These are phyloP conservation scores for Drosophila kambysellisi DNA, from an alignment of 2,888 invertebrate genomes.

Conservation along the genomic window DNA sequence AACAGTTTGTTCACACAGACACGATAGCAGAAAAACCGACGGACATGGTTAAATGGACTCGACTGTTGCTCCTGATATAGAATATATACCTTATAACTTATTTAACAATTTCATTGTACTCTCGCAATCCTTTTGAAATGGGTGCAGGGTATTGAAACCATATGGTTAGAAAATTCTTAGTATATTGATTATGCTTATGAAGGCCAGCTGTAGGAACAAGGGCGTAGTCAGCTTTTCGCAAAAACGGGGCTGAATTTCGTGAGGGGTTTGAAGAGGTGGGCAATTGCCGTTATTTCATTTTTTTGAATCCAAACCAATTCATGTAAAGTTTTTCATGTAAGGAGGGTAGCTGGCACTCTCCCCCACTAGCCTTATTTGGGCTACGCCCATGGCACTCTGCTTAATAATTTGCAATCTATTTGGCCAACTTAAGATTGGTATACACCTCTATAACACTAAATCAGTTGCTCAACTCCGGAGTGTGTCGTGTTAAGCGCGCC, in stretches of 20 bases:
- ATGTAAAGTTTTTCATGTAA: not conserved
- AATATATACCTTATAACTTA: not conserved
- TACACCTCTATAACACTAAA: constrained; percentile 26
- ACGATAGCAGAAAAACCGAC: not conserved
- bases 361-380: not conserved
- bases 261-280: not conserved
- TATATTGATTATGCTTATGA: not conserved
- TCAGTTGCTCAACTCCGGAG: constrained; percentile 24
- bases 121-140: not conserved
- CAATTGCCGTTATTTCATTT: not conserved
- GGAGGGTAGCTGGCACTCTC: not conserved
- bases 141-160: not conserved
- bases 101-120: not conserved
- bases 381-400: not conserved
- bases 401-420: constrained; percentile 8
- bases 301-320: not conserved
- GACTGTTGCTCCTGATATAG: not conserved
- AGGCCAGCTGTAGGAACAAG: not conserved
- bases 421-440: constrained; percentile 40
- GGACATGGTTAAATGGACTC: not conserved
- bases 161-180: not conserved
- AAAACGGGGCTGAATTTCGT: not conserved
- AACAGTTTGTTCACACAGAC: too few relatives aligned
- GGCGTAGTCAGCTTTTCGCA: not conserved
- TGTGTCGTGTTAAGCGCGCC: constrained; percentile 29